Percentiles rank a stretch among this genome's conserved stretches.
Evolutionary conservation across 2,888 invertebrate genomes (phyloP).

Genomic region (Hydriomena furcata): DNA sequence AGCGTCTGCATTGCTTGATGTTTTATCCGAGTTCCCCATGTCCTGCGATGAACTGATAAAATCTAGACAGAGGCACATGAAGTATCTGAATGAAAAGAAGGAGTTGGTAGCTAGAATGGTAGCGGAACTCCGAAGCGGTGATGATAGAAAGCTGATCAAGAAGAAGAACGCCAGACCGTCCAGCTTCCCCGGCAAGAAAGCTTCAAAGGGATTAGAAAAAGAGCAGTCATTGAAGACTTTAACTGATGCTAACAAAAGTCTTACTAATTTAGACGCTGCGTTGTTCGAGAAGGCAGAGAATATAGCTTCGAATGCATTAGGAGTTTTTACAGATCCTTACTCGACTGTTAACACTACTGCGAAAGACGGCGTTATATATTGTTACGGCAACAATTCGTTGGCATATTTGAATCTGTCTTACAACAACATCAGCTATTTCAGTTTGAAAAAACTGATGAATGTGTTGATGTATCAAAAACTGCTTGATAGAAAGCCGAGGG

Average conservation of each 20-base stretch:
- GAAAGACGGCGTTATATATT: slow-evolving; percentile 41
- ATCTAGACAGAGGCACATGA: slow-evolving; percentile 39
- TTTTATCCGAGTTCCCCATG: slow-evolving; percentile 50
- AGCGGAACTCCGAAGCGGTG: slow-evolving; percentile 38
- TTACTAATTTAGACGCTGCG: slow-evolving; percentile 31
- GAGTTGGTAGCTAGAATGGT: slow-evolving; percentile 36
- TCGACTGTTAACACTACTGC: slow-evolving; percentile 34
- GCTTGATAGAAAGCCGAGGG: slow-evolving; percentile 47
- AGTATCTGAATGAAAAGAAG: slow-evolving; percentile 46
- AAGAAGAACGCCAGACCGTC: slow-evolving; percentile 30
- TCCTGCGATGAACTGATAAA: slow-evolving; percentile 44
- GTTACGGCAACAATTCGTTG: slow-evolving; percentile 56
- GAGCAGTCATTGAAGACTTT: slow-evolving; percentile 8
- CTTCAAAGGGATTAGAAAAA: slow-evolving; percentile 23
- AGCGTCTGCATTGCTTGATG: slow-evolving; percentile 41
- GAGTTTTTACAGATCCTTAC: slow-evolving; percentile 50
- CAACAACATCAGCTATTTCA: slow-evolving; percentile 50
- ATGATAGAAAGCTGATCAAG: slow-evolving; percentile 39
- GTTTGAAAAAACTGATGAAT: slow-evolving; percentile 46
- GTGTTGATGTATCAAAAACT: slow-evolving; percentile 49
- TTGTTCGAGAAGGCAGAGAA: slow-evolving; percentile 45
- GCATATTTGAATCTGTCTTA: slow-evolving; percentile 59
- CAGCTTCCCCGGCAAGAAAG: slow-evolving; percentile 3
- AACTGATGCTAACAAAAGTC: slow-evolving; percentile 37
- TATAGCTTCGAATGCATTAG: slow-evolving; percentile 42